Evolutionary conservation across 2,113 vertebrate genomes (phyloP).

Genomic region (Petrocephalus microphthalmus): DNA sequence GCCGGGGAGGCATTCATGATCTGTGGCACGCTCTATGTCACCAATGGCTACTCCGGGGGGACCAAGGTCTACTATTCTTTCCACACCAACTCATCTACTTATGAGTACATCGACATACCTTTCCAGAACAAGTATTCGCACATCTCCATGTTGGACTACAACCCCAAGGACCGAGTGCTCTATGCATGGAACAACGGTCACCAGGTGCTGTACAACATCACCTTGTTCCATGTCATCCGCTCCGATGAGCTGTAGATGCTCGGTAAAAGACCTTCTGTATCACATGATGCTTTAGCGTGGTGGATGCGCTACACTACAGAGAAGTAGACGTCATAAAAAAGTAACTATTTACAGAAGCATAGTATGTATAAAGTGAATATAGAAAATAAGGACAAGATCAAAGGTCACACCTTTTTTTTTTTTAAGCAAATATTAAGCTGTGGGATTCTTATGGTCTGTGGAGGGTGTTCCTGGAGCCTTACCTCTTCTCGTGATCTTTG

Average conservation of each 20-base stretch:
- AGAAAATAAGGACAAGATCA: conserved; percentile 51
- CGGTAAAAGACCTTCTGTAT: conserved; percentile 27
- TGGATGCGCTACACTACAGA: conserved; percentile 29
- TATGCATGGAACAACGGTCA: conserved; percentile 91
- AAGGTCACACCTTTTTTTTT: conserved; percentile 36
- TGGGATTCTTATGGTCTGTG: neutral
- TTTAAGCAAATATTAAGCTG: conserved; percentile 11
- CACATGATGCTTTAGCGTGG: conserved; percentile 27
- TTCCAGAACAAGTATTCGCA: conserved; percentile 85
- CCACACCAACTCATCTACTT: conserved; percentile 83
- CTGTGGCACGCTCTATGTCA: conserved; percentile 81
- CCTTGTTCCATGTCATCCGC: conserved; percentile 81
- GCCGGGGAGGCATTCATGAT: conserved; percentile 85
- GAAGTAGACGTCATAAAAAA: conserved; percentile 20
- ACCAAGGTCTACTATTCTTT: conserved; percentile 89
- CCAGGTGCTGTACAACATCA: conserved; percentile 84
- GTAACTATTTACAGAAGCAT: conserved; percentile 32
- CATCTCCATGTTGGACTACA: conserved; percentile 91
- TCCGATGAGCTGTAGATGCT: conserved; percentile 72
- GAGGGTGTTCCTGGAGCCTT: conserved; percentile 17
- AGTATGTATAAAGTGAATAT: conserved; percentile 22
- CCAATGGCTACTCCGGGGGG: conserved; percentile 83
- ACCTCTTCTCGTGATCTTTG: conserved; percentile 10
- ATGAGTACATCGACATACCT: conserved; percentile 85
- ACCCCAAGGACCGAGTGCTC: conserved; percentile 79